These are phyloP conservation scores for Pseudocheirus occidentalis DNA, from an alignment of 2,797 vertebrate species.

Conservation along the genomic window DNA sequence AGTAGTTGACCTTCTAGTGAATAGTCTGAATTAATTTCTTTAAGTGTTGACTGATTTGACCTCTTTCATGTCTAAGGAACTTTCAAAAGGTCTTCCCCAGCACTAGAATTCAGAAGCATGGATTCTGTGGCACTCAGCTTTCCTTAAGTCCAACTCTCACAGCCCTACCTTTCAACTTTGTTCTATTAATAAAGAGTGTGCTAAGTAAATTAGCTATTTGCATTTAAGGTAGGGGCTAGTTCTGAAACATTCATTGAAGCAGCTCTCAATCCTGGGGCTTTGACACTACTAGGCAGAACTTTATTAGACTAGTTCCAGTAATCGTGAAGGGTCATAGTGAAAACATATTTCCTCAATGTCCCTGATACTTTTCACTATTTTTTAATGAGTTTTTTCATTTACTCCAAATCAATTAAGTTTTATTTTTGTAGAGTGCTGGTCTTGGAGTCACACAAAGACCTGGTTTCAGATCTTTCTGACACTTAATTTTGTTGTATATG, in stretches of 20 bases:
- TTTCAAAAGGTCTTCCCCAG: neutral
- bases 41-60: neutral
- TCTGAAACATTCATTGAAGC: neutral
- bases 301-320: neutral
- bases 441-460: neutral
- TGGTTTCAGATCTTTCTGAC: neutral
- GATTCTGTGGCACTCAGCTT: neutral
- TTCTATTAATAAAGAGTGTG: neutral
- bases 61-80: neutral
- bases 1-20: neutral
- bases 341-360: slow-evolving; percentile 8
- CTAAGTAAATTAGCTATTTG: slow-evolving; percentile 20
- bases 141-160: neutral
- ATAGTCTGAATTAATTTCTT: neutral
- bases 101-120: neutral
- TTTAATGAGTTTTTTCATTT: neutral
- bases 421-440: neutral
- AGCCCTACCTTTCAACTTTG: neutral
- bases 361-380: neutral
- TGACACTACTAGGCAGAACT: neutral
- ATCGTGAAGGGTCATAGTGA: neutral
- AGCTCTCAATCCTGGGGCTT: neutral
- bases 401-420: neutral
- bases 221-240: neutral
- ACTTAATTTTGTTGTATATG: neutral